phyloP scores from a whole-genome alignment of 2,113 vertebrate species.

The Haplochromis vanheusdeni region DNA sequence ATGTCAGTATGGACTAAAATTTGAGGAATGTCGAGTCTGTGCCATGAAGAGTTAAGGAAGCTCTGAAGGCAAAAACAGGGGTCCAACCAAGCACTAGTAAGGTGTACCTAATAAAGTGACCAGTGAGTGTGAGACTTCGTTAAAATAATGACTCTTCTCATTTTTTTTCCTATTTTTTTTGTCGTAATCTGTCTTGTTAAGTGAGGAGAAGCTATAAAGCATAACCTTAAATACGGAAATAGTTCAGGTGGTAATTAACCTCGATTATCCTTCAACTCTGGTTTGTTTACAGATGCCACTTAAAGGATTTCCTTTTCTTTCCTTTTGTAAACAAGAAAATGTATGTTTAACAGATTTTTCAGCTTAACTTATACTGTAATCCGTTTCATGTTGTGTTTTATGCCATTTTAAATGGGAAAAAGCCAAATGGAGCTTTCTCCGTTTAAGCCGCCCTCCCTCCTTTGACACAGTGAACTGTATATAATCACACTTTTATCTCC shows the following conservation, averaged over 20 bases:
- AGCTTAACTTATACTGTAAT: not conserved
- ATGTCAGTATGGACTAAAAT: not conserved
- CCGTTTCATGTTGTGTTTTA: not conserved
- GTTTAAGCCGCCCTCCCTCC: not conserved
- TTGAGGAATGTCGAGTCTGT: not conserved
- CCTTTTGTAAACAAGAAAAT: not conserved
- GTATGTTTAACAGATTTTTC: not conserved
- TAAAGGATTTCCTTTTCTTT: not conserved
- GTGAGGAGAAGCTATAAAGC: not conserved
- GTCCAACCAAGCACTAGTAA: not conserved
- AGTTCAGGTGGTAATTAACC: not conserved
- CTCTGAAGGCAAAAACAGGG: not conserved
- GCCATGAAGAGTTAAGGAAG: not conserved
- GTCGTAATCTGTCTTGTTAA: not conserved
- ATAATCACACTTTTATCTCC: not conserved
- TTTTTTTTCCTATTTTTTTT: not conserved
- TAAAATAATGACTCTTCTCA: not conserved
- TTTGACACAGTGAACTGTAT: not conserved
- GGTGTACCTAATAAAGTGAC: not conserved
- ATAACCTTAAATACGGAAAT: not conserved
- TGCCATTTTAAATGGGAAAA: not conserved
- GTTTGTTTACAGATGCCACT: not conserved
- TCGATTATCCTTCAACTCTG: not conserved
- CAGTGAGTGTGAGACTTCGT: not conserved
- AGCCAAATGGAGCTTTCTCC: not conserved